Evolutionary conservation across 2,113 vertebrate species (phyloP).

Genomic region (Sula dactylatra): DNA sequence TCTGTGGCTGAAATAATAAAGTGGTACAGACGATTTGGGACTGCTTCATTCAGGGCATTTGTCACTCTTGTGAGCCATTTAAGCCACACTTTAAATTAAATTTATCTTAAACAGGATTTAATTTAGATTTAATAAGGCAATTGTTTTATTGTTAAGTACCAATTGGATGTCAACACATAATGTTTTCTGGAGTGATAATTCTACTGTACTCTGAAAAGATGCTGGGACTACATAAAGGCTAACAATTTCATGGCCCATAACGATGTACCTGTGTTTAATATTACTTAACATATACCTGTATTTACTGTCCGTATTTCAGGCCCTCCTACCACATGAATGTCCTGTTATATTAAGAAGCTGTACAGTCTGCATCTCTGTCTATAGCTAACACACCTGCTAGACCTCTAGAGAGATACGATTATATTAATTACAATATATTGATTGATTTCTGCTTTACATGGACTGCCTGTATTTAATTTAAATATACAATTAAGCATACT

Average conservation of each 20-base stretch:
- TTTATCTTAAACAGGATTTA: conserved; percentile 51
- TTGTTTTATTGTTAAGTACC: conserved; percentile 55
- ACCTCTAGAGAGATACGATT: conserved; percentile 28
- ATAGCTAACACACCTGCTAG: background rate
- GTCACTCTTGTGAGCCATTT: conserved; percentile 45
- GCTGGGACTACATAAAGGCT: background rate
- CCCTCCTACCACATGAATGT: background rate
- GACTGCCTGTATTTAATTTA: conserved; percentile 24
- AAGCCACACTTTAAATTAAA: conserved; percentile 38
- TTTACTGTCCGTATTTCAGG: background rate
- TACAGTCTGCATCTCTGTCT: background rate
- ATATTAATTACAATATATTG: conserved; percentile 59
- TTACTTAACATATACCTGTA: background rate
- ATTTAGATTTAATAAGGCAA: conserved; percentile 62
- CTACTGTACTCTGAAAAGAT: background rate
- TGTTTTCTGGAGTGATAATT: conserved; percentile 17
- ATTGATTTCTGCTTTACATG: conserved; percentile 36
- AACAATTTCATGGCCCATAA: background rate
- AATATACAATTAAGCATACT: conserved; percentile 28
- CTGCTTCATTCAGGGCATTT: conserved; percentile 18
- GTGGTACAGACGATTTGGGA: background rate
- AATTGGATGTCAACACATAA: conserved; percentile 35
- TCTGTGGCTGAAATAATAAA: conserved; percentile 32
- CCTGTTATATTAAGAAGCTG: background rate
- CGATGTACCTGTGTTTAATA: background rate